These are phyloP conservation scores for Urocitellus parryii DNA, from an alignment of 2,113 vertebrate genomes.

Conservation along the genomic window DNA sequence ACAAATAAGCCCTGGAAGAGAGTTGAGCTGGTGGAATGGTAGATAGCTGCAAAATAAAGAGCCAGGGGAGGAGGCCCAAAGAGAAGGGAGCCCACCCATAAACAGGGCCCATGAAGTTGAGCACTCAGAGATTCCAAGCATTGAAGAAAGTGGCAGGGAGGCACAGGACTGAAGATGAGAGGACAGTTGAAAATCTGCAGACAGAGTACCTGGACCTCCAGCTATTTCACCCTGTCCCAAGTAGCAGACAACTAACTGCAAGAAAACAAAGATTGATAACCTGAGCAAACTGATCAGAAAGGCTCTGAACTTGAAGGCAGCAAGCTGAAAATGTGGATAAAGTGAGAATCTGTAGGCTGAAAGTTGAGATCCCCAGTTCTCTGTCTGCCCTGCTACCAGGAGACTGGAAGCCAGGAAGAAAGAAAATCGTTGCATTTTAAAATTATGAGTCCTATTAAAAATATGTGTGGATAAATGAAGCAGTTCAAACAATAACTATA, in stretches of 20 bases:
- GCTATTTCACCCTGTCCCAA: neutral
- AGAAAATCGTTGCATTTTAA: neutral
- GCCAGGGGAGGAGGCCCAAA: no score
- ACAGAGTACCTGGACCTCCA: neutral
- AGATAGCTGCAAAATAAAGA: no score
- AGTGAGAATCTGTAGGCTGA: neutral
- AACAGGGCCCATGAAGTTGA: no score
- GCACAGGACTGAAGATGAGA: neutral
- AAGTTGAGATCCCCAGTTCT: neutral
- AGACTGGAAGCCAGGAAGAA: neutral
- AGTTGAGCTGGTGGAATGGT: no score
- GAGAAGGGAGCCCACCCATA: no score
- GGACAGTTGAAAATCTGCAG: neutral
- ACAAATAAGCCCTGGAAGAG: no score
- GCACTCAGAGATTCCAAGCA: no score
- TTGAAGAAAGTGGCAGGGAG: no score
- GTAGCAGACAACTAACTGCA: neutral
- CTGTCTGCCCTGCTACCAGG: neutral
- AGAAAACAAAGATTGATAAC: neutral
- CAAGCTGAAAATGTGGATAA: neutral
- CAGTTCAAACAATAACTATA: slow-evolving; percentile 31
- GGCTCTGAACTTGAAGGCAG: neutral
- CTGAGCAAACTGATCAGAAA: neutral
- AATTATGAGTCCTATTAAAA: slow-evolving; percentile 18
- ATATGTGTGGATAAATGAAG: slow-evolving; percentile 49